Evolutionary conservation across 2,888 invertebrate species (phyloP), one percentile per base, ranked within the genome.

Genomic region (Acronicta alni): DNA sequence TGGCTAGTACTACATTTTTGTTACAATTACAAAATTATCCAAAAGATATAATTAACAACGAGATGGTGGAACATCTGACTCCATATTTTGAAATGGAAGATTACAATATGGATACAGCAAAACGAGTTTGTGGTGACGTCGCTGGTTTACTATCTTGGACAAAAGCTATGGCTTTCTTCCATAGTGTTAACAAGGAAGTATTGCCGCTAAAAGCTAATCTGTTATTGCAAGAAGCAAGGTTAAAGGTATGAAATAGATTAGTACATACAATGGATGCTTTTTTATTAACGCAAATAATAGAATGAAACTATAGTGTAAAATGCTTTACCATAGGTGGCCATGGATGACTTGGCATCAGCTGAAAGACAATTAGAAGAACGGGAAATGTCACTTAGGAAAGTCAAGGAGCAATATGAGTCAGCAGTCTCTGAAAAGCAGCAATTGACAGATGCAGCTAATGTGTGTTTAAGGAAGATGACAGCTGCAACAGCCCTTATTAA

Each of bases 21-120:
- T 93, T 98, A 5, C 98, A 98, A 85, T 94, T 99, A 16, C 98
- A 99, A 94, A 98, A 98, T 83, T 99, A 99, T 87, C 98, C 99
- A 0, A 98, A 99, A 92, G 99, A 99, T 83, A 97, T 98, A 9
- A 99, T 99, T 64, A 99, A 99, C 87, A 98, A 98, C 82, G 99
- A 99, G 93, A 99, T 99, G 96, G 98, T 99, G 9, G 99, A 99
- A 85, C 95, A 99, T 62, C 90, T 99, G 54, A 95, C 96, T 72
- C 98, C 99, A 0, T 99, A 99, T 88, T 98, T 98, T 79, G 96
- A 97, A 86, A 98, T 98, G 98, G 99, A 99, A 80, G 99, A 99
- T 88, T 99, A 99, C 87, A 98, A 98, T 84, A 98, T 99, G 97
- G 99, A 99, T 81, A 98, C 97, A 54, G 99, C 99, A 0, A 97